phyloP scores from a whole-genome alignment of 2,797 vertebrate genomes.

The Onychomys arenicola region DNA sequence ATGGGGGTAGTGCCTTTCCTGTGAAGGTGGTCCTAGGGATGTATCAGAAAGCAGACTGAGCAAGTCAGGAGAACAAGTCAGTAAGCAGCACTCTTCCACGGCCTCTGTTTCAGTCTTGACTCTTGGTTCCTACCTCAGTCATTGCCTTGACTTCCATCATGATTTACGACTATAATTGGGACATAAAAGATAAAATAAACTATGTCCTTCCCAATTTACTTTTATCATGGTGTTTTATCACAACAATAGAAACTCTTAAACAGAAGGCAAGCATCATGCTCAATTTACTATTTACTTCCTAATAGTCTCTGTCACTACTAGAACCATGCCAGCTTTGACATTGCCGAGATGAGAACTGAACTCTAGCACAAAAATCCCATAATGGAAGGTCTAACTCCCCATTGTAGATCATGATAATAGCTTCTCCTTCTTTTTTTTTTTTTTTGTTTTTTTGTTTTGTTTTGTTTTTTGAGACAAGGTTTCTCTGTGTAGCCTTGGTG shows the following conservation, averaged over 20 bases:
- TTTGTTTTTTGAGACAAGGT: too few species aligned
- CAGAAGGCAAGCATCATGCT: neutral
- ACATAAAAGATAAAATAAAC: neutral
- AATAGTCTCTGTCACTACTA: neutral
- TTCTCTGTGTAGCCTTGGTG: too few species aligned
- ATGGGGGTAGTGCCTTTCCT: too few species aligned
- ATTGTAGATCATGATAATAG: neutral
- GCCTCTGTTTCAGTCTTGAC: neutral
- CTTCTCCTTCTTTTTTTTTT: too few species aligned
- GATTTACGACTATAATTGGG: neutral
- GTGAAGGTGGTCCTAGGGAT: neutral
- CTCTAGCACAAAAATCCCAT: too few species aligned
- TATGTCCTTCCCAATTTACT: neutral
- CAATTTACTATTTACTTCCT: neutral
- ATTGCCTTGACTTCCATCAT: neutral
- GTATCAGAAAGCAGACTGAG: neutral
- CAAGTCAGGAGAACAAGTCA: neutral
- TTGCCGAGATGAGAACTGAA: neutral
- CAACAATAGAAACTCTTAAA: neutral
- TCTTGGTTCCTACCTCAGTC: neutral
- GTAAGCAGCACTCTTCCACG: neutral
- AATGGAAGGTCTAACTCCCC: neutral
- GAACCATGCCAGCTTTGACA: neutral
- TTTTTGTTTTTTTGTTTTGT: too few species aligned
- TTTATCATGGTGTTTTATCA: neutral